Base-by-base conservation (phyloP, 2,113 vertebrate genomes). In the Dermatemys mawii region DNA sequence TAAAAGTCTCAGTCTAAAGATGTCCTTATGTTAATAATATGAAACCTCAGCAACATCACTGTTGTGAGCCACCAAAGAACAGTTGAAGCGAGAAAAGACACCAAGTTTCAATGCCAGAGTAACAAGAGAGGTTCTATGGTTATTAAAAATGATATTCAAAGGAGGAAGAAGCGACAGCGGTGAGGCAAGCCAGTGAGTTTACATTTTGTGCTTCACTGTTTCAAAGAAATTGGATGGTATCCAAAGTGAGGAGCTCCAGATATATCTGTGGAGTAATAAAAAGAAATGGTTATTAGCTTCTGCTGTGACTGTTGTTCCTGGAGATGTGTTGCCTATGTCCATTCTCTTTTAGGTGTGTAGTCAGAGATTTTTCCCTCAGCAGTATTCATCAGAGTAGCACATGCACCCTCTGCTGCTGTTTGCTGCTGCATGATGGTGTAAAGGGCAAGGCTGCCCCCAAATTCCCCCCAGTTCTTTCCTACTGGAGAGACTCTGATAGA, bases 271-370 rank as follows among this genome's bases (percentile, higher is more conserved):
- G 50, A 87, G 90, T 81, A 91, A 95, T 85, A 84, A 88, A 97
- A 91, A 54, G 53, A 70, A 95, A 76, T 67, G 85, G 70, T 97
- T 78, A 55, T 26, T 88, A 88, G 96, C 93, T 93, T 97, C 92
- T 81, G 91, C 75, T 75, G 81, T 91, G 95, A 83, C 90, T 92
- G 87, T 91, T 55, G 24, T 55, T 55, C 54, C 5, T 27, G 22
- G 54, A 55, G 54, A 11, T 55, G 54, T 27, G 54, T 55, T 55
- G 11, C 24, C 11, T 11, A 11, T 27, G 26, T 2, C 24, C 54
- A 55, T 27, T 55, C 54, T 55, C 26, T 55, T 55, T 55, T 55
- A 55, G 24, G 54, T 55, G 24, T 26, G 54, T 55, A 26, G 54
- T 55, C 9, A 2, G 54, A 55, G 54, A 55, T 55, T 55, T 55